Base-by-base conservation (phyloP, 37 sponge, comb jelly and placozoan species). In the Chondrosia reniformis region DNA sequence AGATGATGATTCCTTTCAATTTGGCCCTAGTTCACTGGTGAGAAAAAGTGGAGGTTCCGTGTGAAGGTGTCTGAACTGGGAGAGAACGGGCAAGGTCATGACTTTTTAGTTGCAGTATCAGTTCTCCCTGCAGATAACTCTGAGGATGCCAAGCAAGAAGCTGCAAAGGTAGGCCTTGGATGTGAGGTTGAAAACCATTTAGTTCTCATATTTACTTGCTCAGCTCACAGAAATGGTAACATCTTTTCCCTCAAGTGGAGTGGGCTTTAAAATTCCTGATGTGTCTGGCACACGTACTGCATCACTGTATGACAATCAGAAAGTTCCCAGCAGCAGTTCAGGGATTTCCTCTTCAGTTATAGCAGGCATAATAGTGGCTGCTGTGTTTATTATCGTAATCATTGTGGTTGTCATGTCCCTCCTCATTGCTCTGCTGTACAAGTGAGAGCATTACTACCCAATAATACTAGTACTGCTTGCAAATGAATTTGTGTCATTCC, bases 351-450 rank as follows among this genome's bases (percentile, higher is more conserved):
- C 43, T 36, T 41, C 44, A 12, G 72, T 40, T 1, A 69, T 69
- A 3, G 72, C 72, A 37, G 72, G 37, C 41, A 69, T 69, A n/a
- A 44, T 69, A 10, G 72, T 69, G 22, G 32, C 10, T 30, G 45
- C 75, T 0, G 36, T 81, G 32, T 8, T 77, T 32, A 40, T 77
- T 10, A 19, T 71, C 19, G 28, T 77, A 32, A 52, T 82, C 39
- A 41, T 77, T 21, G 63, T 40, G 33, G 30, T 76, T 32, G 46
- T 52, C 8, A 55, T 77, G 28, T 33, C n/a, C 0, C 52, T 77
- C 44, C 49, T 54, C 9, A 69, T 69, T 25, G 10, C 5, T 40
- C 37, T 69, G 9, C n/a, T 69, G 43, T 69, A 69, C 42, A 69
- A 44, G 72, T 69, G 43, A 40, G 72, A 6, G n/a, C n/a, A n/a